Evolutionary conservation across 2,888 invertebrate species (phyloP), one percentile per base, ranked within the genome.

Genomic region (Dryobotodes eremita): DNA sequence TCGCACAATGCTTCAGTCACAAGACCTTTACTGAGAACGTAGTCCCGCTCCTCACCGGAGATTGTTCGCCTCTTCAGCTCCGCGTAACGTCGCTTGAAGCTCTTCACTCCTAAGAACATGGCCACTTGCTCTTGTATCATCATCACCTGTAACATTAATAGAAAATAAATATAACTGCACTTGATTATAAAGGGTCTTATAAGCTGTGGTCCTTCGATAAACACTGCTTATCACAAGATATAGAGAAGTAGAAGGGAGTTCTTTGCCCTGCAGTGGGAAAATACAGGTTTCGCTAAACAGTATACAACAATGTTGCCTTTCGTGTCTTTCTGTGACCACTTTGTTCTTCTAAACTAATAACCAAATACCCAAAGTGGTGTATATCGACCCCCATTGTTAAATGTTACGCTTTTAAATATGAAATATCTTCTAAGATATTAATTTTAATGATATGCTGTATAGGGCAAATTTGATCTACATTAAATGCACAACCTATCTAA

Each of bases 51-150:
- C 86, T 98, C 98, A 96, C 98, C 98, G 2, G 89, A 90, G 48
- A 99, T 98, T 85, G 98, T 97, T 75, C 99, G 97, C 77, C 99
- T 97, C 87, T 98, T 98, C 74, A 99, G 94, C 94, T 99, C 99
- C n/a, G 99, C 98, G 95, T 99, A 99, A 92, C 99, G 99, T 85
- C 99, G 97, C 94, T 99, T 99, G 95, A 99, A 99, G 79, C 99
- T 99, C 93, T 99, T 99, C 55, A 99, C 98, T 61, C 98, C 98
- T 83, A 99, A 97, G 95, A 98, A 99, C 93, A 99, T 98, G 0
- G 99, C 99, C 83, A 99, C 98, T 98, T 97, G 99, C 94, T 99
- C 99, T 95, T 99, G 99, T 79, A 99, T 98, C 98, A 99, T 99
- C 95, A 98, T 99, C 71, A 98, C 98, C 90, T 99, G 98, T 36